phyloP scores from a whole-genome alignment of 2,113 vertebrate species.

The Proterorhinus semilunaris region DNA sequence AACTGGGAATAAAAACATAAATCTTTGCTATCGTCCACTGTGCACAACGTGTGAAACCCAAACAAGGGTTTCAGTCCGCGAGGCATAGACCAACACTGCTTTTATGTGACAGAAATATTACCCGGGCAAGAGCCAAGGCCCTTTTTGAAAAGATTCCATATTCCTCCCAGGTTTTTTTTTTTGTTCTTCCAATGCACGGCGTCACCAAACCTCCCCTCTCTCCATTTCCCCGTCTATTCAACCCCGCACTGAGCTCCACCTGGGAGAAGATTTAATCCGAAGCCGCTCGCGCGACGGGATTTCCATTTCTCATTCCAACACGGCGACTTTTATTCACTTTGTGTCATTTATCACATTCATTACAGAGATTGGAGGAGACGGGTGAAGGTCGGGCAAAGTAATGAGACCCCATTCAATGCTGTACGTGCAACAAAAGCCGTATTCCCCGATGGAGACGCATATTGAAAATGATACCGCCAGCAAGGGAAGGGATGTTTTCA shows the following conservation, averaged over 20 bases:
- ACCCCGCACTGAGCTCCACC: neutral
- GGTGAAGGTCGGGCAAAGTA: constrained; percentile 1
- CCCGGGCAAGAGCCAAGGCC: too few relatives aligned
- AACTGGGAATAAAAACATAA: too few relatives aligned
- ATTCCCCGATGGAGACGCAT: neutral
- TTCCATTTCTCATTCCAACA: neutral
- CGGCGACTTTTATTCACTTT: neutral
- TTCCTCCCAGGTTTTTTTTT: too few relatives aligned
- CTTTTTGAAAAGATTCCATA: too few relatives aligned
- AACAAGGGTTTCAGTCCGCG: too few relatives aligned
- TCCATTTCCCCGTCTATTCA: too few relatives aligned
- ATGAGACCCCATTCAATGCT: constrained; percentile 6
- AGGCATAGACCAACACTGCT: too few relatives aligned
- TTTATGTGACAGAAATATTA: too few relatives aligned
- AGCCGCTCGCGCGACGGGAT: neutral
- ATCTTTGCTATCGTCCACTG: too few relatives aligned
- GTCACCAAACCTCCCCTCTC: neutral
- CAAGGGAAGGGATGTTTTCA: constrained; percentile 44
- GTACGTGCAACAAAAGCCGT: constrained; percentile 15
- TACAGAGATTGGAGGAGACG: neutral
- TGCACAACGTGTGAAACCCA: too few relatives aligned
- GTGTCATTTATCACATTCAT: neutral
- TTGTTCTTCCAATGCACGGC: too few relatives aligned
- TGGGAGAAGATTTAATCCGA: neutral
- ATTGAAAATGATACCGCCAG: constrained; percentile 20